Base-by-base conservation (phyloP, 2,888 invertebrate species). In the Xestobium rufovillosum region DNA sequence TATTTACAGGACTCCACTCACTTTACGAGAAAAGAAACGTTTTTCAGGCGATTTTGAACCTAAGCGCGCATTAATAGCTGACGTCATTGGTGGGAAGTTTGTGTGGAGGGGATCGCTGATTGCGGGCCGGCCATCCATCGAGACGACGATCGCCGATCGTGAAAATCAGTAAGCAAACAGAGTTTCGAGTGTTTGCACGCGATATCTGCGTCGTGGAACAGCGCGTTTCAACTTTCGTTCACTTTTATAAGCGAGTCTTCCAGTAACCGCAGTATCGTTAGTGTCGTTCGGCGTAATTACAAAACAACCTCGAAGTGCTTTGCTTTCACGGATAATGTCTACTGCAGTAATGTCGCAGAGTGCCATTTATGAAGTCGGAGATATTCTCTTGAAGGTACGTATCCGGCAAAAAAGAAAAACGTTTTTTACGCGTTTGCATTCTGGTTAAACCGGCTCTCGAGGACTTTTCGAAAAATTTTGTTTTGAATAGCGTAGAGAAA, bases 321-420 rank as follows among this genome's bases (percentile, higher is more conserved):
- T 38, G 28, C 30, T 29, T 30, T 26, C 29, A 19, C 30, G 49
- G 68, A 74, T 66, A 63, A 83, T 82, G 83, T 82, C 82, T 69
- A 80, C 83, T 55, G 81, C 80, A 66, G 80, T 82, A 67, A 81
- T 82, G 81, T 76, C 78, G 68, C 76, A 75, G 69, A 73, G 76
- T 68, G 75, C 80, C 61, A 74, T 79, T 72, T 81, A 78, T 70
- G 81, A 81, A 60, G 79, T 81, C 71, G 78, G 76, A 72, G 81
- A 82, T 67, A 73, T 77, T 67, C 70, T 79, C 58, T 72, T 78
- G 65, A 80, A 80, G 80, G 80, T 80, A 75, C 68, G 47, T 43
- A 42, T 35, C n/a, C n/a, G n/a, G n/a, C n/a, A n/a, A n/a, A n/a
- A n/a, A n/a, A n/a, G n/a, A n/a, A n/a, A n/a, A n/a, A n/a, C n/a